Evolutionary conservation across 2,113 vertebrate genomes (phyloP).

Genomic region (Prolemur simus): DNA sequence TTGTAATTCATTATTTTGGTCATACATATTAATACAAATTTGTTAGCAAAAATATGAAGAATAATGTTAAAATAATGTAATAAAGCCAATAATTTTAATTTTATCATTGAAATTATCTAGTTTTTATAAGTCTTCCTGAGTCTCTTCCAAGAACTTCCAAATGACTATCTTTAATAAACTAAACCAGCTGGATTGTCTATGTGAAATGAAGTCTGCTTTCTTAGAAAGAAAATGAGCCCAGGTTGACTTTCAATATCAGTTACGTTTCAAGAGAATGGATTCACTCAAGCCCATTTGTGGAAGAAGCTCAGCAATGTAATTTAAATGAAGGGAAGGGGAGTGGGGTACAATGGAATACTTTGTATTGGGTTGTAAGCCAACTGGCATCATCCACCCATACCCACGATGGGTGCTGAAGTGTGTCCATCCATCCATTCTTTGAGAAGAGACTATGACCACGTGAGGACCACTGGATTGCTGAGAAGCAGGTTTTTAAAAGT

Average conservation of each 20-base stretch:
- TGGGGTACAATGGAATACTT: not conserved
- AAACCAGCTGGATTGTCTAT: not conserved
- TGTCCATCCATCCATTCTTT: not conserved
- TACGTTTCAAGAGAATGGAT: not conserved
- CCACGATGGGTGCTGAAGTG: not conserved
- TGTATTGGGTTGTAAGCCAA: not conserved
- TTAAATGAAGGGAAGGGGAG: not conserved
- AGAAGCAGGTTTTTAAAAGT: conserved; percentile 28
- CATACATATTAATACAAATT: not conserved
- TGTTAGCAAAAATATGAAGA: not conserved
- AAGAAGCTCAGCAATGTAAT: not conserved
- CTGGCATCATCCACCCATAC: not conserved
- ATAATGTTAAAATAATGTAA: not conserved
- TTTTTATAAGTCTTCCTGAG: not conserved
- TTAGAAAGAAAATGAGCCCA: not conserved
- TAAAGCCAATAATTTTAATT: not conserved
- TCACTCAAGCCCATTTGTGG: not conserved
- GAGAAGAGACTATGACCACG: not conserved
- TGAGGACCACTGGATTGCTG: not conserved
- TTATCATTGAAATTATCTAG: not conserved
- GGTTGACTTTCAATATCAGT: not conserved
- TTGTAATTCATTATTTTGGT: not conserved
- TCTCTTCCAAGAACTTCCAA: not conserved
- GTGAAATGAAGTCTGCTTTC: not conserved
- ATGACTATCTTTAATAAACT: not conserved